Base-by-base conservation (phyloP, 2,797 vertebrate species). In the Darevskia nairensis region DNA sequence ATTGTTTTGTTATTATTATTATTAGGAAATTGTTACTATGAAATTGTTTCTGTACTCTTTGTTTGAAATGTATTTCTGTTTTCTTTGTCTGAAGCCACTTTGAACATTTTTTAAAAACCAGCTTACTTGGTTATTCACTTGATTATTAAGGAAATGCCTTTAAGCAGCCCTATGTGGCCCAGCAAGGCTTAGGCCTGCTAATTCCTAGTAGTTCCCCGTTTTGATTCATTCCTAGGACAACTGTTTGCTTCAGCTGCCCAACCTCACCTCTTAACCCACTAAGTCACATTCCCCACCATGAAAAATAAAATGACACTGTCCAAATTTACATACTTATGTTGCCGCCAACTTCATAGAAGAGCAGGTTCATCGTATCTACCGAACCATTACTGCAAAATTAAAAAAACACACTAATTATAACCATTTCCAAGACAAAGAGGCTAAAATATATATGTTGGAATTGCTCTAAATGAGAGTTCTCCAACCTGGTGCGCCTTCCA, bases 341-440 rank as follows among this genome's bases (percentile, higher is more conserved):
- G 32, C 98, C 98, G 88, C 98, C 98, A 41, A 98, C 97, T 97
- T 99, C 98, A 79, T 97, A 98, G 9, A 98, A 93, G 84, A 97
- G 95, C 27, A 97, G 94, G 93, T 96, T 97, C 0, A 96, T 92
- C 39, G 94, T 93, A 3, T 94, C 93, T 11, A 86, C 32, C 0
- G 97, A 95, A 82, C 96, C 96, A 76, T 97, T 97, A 88, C 97
- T 98, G 89, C 72, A 89, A 96, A 89, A 80, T 93, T 86, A 64
- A 77, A 83, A 85, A 87, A 1, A 86, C 0, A 9, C 87, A 11
- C 8, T 0, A 13, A 15, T 64, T 76, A 84, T 87, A 91, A 55
- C 0, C 77, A 80, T 69, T 3, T 59, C 81, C 50, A 75, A 69
- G 0, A 0, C 4, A 35, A 72, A 55, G 7, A 17, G 23, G 11